Percentiles rank a stretch among this genome's conserved stretches.
Conservation (phyloP, 2,113 vertebrate species). For the Alces alces region DNA sequence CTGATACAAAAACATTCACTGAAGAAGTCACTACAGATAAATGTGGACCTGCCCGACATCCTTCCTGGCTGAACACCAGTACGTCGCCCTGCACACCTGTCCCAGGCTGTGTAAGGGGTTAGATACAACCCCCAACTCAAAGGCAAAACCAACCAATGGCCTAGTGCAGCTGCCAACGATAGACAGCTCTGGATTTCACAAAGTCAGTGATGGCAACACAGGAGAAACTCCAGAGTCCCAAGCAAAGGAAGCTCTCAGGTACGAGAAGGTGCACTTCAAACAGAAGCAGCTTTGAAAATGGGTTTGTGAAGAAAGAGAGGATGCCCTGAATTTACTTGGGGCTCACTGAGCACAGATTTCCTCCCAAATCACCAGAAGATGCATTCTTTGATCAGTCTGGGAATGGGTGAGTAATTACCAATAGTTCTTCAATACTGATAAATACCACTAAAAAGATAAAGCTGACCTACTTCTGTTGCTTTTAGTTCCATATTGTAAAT, state of each 20-base stretch:
- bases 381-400: neutral
- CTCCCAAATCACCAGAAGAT: neutral
- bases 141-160: neutral
- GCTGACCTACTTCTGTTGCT: neutral
- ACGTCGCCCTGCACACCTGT: fast-evolving
- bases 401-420: neutral
- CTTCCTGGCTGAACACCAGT: neutral
- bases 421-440: neutral
- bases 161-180: neutral
- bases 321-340: neutral
- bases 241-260: neutral
- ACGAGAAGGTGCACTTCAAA: neutral
- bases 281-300: neutral
- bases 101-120: neutral
- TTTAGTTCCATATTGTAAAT: neutral
- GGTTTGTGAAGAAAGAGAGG: neutral
- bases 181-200: neutral
- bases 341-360: neutral
- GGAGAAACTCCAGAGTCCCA: neutral
- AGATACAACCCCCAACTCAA: neutral
- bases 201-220: neutral
- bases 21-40: neutral
- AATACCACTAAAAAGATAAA: neutral
- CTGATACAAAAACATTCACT: neutral
- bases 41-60: neutral